A percentile compares a stretch with the other conserved stretches of the same genome.
These are phyloP conservation scores for Mechanitis messenoides DNA, from an alignment of 2,888 invertebrate species.

Conservation along the genomic window DNA sequence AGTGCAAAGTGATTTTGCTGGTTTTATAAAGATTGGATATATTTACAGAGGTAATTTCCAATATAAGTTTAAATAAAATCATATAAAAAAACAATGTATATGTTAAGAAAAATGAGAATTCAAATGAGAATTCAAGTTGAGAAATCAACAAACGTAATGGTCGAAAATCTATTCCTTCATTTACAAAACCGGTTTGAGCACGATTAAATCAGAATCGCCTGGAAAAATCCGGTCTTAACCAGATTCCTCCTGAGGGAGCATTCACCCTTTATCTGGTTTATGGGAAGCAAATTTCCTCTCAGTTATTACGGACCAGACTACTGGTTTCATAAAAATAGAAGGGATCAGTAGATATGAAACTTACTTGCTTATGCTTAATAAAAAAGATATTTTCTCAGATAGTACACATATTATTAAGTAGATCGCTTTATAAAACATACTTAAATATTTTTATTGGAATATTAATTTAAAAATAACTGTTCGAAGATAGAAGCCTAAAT, in stretches of 20 bases:
- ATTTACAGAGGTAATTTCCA: conserved; percentile 1
- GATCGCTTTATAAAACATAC: background rate
- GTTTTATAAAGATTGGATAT: conserved; percentile 1
- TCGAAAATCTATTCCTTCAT: conserved; percentile 1
- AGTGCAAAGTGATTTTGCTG: conserved; percentile 1
- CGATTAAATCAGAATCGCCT: conserved; percentile 27
- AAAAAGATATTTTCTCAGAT: background rate
- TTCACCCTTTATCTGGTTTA: conserved; percentile 32
- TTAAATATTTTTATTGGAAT: background rate
- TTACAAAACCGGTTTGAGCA: conserved; percentile 10
- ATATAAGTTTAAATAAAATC: background rate
- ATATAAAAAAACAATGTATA: no score
- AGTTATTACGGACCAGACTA: conserved; percentile 24
- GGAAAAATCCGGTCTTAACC: conserved; percentile 31
- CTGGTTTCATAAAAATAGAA: conserved; percentile 6
- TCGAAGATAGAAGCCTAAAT: no score
- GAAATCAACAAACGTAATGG: conserved; percentile 3
- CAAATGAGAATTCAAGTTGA: background rate
- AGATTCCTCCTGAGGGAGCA: conserved; percentile 28
- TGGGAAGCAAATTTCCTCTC: conserved; percentile 32
- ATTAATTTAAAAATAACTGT: no score
- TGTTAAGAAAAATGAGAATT: background rate
- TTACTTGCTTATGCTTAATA: conserved; percentile 1
- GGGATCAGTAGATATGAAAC: conserved; percentile 6
- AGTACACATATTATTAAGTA: background rate